Base-by-base conservation (phyloP, 2,888 invertebrate genomes). In the Eupithecia pulchellata region DNA sequence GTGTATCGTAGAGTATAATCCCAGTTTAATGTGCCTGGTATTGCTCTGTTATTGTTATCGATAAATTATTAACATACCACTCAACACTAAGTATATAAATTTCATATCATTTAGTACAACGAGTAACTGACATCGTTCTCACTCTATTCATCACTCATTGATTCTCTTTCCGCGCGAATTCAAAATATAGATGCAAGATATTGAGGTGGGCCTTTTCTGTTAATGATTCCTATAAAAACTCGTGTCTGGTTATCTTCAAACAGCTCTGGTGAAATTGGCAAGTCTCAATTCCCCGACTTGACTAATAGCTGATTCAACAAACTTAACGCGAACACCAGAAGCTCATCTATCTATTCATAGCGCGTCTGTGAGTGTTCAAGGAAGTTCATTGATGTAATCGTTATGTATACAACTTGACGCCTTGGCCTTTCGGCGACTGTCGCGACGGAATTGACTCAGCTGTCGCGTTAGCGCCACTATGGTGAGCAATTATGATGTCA, bases 391-490 rank as follows among this genome's bases (percentile, higher is more conserved):
- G 65, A 68, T 58, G 72, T 68, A 63, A 73, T 68, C 61, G 69
- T 73, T 69, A 64, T 61, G 61, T 67, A 69, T 66, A 72, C 63
- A 66, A 47, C 62, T 55, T 67, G 61, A 67, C 47, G 60, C 36
- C 58, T 60, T 69, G 69, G 63, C 69, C 69, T 69, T 69, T 61
- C 32, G 62, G 36, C 63, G 47, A 62, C 62, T 64, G 71, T 71
- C 68, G 71, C 63, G 64, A 68, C 65, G 17, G 63, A 36, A 52
- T 66, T 72, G 71, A 68, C 62, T 72, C 71, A 71, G 61, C 55
- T 14, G 71, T 68, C 68, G 61, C 55, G 61, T 55, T 61, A 71
- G 71, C 71, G 67, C 67, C 67, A 67, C 52, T 65, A 17, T 32
- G 20, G 29, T 60, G 71, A 61, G 60, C 47, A 66, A 60, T 60